Base-by-base conservation (phyloP, 1,140 invertebrate species). In the Schmidtea mediterranea region DNA sequence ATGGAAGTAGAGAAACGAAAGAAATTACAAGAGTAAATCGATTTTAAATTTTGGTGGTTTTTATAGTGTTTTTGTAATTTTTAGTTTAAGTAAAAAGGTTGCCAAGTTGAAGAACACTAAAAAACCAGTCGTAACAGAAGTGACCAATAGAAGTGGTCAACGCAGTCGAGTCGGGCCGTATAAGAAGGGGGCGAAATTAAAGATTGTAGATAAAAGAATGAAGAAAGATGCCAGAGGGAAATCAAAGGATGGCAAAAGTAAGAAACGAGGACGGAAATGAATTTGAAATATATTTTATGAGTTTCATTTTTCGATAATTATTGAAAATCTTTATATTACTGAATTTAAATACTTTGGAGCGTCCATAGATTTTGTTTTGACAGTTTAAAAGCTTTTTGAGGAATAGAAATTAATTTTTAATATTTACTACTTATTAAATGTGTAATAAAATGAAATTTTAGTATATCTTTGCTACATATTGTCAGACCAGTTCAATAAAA, bases 61-160 rank as follows among this genome's bases (percentile, higher is more conserved):
- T 22, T 39, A 51, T 43, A 49, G 51, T 37, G 50, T 52, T 24
- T 52, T 54, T 38, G 55, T 43, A 53, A 52, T 39, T 24, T 57
- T 60, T 60, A 83, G 80, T 52, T 69, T 97, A 40, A 95, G 95
- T 62, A 90, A 82, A 58, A 92, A 86, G 62, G 80, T 82, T 0
- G 75, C 76, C 52, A 66, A 73, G 1, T 72, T 76, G 19, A 58
- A 57, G 9, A 57, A 69, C 40, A 77, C 78, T 41, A 48, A 48
- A 15, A 37, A 40, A 40, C 46, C 46, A n/a, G 46, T 48, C 36
- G 16, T 21, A 6, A 22, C 6, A 18, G 46, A 18, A 13, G 46
- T 48, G 2, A 48, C n/a, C 46, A 23, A 18, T 5, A 32, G 26
- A 32, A 32, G 26, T 32, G 26, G 26, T 32, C 26, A 3, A 32